phyloP scores from a whole-genome alignment of 1,140 invertebrate genomes.

The Proctacanthus coquilletti region DNA sequence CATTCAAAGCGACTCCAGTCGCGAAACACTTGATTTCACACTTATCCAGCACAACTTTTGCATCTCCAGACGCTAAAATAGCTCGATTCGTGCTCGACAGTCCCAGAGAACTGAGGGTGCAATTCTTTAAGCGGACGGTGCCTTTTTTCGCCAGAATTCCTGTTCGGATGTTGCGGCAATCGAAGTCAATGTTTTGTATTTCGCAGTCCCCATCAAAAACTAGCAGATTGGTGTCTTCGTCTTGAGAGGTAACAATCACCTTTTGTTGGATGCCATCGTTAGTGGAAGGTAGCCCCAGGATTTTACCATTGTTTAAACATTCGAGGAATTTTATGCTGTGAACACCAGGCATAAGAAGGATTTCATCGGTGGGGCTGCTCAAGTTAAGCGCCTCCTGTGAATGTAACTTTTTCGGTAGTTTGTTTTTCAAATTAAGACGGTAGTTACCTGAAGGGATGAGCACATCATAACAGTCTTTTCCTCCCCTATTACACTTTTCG shows the following conservation, averaged over 20 bases:
- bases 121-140: constrained; percentile 22
- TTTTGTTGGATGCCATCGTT: no score
- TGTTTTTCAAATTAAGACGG: neutral
- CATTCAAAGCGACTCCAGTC: constrained; percentile 12
- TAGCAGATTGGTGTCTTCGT: constrained; percentile 30
- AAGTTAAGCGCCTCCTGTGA: constrained; percentile 31
- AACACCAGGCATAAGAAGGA: constrained; percentile 17
- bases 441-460: constrained; percentile 16
- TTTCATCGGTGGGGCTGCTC: constrained; percentile 20
- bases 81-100: constrained; percentile 29
- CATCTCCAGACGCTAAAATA: constrained; percentile 27
- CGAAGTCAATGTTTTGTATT: constrained; percentile 30
- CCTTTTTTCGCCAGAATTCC: constrained; percentile 29
- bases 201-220: constrained; percentile 24
- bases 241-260: constrained; percentile 23
- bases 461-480: constrained; percentile 28
- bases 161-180: constrained; percentile 27
- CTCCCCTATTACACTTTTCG: constrained; percentile 24
- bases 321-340: constrained; percentile 24
- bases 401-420: neutral
- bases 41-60: constrained; percentile 18
- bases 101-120: constrained; percentile 25
- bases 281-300: constrained; percentile 11
- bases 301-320: constrained; percentile 17
- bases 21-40: constrained; percentile 28